Evolutionary conservation across 2,888 invertebrate species (phyloP).

Genomic region (Pammene aurita): DNA sequence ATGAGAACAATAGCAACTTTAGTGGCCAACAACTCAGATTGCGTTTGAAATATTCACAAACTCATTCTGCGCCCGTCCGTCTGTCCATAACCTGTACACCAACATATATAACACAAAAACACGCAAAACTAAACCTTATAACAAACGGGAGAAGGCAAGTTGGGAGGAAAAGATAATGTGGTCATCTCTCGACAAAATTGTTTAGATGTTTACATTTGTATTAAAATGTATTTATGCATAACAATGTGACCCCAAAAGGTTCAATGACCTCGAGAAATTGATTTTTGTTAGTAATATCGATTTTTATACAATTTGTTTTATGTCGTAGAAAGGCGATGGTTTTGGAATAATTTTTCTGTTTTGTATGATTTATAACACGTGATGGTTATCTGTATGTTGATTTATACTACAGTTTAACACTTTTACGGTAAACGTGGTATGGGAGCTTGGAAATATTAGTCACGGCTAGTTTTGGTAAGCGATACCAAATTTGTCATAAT

Average conservation of each 20-base stretch:
- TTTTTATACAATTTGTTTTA: slow-evolving; percentile 37
- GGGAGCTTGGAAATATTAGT: slow-evolving; percentile 7
- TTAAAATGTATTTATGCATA: slow-evolving; percentile 73
- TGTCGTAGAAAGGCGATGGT: slow-evolving; percentile 9
- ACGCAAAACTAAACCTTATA: slow-evolving; percentile 41
- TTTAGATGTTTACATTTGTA: slow-evolving; percentile 56
- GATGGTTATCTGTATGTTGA: slow-evolving; percentile 26
- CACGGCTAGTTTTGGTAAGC: slow-evolving; percentile 7
- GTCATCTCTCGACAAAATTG: slow-evolving; percentile 49
- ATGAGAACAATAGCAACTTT: slow-evolving; percentile 75
- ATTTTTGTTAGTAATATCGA: slow-evolving; percentile 53
- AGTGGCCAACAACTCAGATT: slow-evolving; percentile 76
- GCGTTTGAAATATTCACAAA: slow-evolving; percentile 81
- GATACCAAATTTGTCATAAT: background rate
- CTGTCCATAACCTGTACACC: slow-evolving; percentile 65
- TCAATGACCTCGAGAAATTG: slow-evolving; percentile 67
- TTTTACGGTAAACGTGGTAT: slow-evolving; percentile 22
- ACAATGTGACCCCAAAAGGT: slow-evolving; percentile 59
- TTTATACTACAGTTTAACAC: slow-evolving; percentile 26
- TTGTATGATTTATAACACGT: slow-evolving; percentile 17
- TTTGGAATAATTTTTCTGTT: slow-evolving; percentile 17
- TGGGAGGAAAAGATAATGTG: slow-evolving; percentile 39
- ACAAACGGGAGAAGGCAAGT: background rate
- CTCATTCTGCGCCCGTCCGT: slow-evolving; percentile 77
- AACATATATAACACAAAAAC: slow-evolving; percentile 37